phyloP scores from a whole-genome alignment of 2,797 vertebrate genomes.

The Hippopotamyrus pictus region DNA sequence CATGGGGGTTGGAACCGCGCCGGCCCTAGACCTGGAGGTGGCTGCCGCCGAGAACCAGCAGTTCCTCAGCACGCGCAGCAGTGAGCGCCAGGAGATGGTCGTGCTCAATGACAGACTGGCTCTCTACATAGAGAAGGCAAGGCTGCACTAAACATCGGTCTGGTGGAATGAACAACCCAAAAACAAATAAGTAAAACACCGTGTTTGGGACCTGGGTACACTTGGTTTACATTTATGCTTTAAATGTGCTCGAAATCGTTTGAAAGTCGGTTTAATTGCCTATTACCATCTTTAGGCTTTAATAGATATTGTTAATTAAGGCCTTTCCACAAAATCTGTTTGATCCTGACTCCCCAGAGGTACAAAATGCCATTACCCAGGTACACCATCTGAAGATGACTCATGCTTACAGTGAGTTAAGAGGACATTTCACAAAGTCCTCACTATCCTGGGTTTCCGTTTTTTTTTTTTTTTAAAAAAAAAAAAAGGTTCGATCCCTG shows the following conservation, averaged over 20 bases:
- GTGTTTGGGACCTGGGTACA: neutral
- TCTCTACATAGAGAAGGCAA: slow-evolving; percentile 61
- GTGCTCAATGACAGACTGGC: slow-evolving; percentile 66
- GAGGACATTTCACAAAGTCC: slow-evolving; percentile 17
- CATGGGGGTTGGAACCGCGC: slow-evolving; percentile 45
- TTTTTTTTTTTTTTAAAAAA: too few relatives aligned
- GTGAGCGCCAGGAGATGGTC: slow-evolving; percentile 57
- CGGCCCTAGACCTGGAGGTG: slow-evolving; percentile 52
- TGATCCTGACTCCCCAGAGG: neutral
- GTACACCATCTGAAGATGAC: neutral
- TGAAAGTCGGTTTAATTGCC: neutral
- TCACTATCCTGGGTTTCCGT: neutral
- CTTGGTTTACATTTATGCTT: neutral
- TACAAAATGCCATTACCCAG: neutral
- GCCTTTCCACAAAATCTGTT: neutral
- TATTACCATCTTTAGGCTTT: neutral
- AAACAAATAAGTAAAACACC: neutral
- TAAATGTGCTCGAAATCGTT: neutral
- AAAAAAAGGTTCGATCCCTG: slow-evolving; percentile 56
- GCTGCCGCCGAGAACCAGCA: slow-evolving; percentile 60
- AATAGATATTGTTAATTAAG: neutral
- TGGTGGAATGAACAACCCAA: neutral
- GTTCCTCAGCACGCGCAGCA: slow-evolving; percentile 54
- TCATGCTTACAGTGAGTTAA: neutral
- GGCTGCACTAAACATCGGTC: neutral